Evolutionary conservation across 2,888 invertebrate species (phyloP), one percentile per base, ranked within the genome.

Genomic region (Rhopalosiphum nymphaeae): DNA sequence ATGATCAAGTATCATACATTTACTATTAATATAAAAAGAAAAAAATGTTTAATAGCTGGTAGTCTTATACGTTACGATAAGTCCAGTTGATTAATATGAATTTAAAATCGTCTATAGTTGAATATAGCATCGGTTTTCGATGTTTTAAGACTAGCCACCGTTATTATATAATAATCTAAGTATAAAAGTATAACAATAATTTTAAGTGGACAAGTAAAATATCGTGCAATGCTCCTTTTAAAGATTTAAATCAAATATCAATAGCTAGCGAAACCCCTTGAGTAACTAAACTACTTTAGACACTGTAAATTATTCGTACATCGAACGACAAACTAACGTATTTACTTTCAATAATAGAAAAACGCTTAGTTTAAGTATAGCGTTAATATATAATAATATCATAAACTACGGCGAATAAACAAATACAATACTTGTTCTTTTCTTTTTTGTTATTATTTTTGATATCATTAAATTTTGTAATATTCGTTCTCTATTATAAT

Each of bases 371-470:
- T 56, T 1, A 5, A 85, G 44, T 56, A 86, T 11, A 78, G 25
- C 11, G 4, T n/a, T 67, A 36, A 78, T 78, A 78, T 10, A 78
- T 78, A 78, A 78, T n/a, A n/a, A 67, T 36, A n/a, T 25, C 0
- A 42, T 53, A 29, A n/a, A 89, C 57, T 78, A 86, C 93, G 61
- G 86, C 86, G 61, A 84, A 53, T 49, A 26, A 57, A 49, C 86
- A 86, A 94, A 93, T 42, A 93, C 61, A 90, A 94, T 94, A 16
- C 29, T 44, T 67, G 10, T 78, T 49, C 46, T 78, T 90, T 67
- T 46, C 44, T 25, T 21, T n/a, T 13, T 42, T 90, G 46, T 21
- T 67, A 44, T n/a, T 85, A 26, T 57, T 49, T 91, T 78, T 49
- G 4, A 25, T 49, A 49, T 44, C 21, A 29, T 49, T 1, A 0